Evolutionary conservation across 2,113 vertebrate genomes (phyloP), one percentile per base, ranked within the genome.

Genomic region (Romanogobio albipinnatus): DNA sequence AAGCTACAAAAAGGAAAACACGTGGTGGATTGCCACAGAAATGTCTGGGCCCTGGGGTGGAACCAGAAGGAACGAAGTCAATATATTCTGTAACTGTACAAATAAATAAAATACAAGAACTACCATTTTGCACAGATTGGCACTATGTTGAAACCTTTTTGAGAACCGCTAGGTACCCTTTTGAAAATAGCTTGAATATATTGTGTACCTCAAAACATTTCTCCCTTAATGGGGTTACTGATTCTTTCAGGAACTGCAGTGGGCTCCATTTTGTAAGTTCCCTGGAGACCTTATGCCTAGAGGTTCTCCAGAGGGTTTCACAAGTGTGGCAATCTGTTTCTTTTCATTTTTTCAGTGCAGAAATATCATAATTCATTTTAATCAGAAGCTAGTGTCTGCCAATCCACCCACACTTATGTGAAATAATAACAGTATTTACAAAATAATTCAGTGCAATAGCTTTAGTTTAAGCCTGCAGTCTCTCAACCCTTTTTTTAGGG

Each of bases 191-290:
- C 39, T 45, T 71, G 19, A 19, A 5, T 45, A 5, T 71, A 70
- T 10, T 43, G 19, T 45, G 68, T 71, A 70, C 33, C 39, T 71
- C 9, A 74, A 47, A 8, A 11, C 1, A 5, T 49, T 49, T 73
- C 22, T 5, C 36, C 10, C 19, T 17, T 39, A 39, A 24, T 73
- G 22, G 43, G 1, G 22, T 73, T 26, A 24, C 70, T 47, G 43
- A 49, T 14, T 73, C 10, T 73, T 74, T 49, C 70, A 73, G 39
- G 70, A 71, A 47, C 43, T 74, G 43, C n/a, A 49, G 5, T 47
- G 13, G 45, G 71, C 71, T 74, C 71, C 71, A 74, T 74, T 74
- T 74, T 74, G 71, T 74, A 74, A 3, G 71, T 49, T 45, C 43
- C 71, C 71, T 5, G 7, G 71, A 49, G 71, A 74, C 43, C 5